Evolutionary conservation across 2,113 vertebrate genomes (phyloP).

Genomic region (Mustela lutreola): DNA sequence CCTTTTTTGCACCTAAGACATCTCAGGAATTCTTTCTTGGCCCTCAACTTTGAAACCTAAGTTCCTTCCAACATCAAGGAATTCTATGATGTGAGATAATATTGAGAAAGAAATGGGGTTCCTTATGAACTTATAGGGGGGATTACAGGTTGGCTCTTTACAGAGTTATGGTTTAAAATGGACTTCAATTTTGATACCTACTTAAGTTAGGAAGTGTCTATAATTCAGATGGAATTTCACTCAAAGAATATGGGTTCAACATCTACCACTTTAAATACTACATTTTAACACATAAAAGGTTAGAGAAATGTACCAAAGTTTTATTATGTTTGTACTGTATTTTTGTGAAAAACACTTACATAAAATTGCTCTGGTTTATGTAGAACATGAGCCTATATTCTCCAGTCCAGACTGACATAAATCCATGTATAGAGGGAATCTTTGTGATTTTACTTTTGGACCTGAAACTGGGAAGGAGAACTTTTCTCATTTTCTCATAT

Average conservation of each 20-base stretch:
- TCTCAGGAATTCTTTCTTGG: too few species aligned
- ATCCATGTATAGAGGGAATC: neutral
- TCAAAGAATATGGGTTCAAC: neutral
- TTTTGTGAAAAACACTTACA: slow-evolving; percentile 8
- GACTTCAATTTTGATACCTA: neutral
- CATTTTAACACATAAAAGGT: neutral
- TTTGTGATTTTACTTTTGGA: neutral
- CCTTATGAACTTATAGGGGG: neutral
- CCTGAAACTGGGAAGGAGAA: neutral
- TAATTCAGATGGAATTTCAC: neutral
- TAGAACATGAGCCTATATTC: neutral
- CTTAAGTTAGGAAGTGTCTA: neutral
- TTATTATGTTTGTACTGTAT: neutral
- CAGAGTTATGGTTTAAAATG: neutral
- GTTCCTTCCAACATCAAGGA: neutral
- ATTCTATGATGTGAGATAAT: neutral
- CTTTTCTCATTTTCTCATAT: neutral
- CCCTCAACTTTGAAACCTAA: too few species aligned
- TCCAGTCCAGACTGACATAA: neutral
- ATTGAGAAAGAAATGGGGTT: neutral
- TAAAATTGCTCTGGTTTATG: neutral
- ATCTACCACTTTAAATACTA: neutral
- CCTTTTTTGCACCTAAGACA: too few species aligned
- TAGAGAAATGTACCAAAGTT: neutral
- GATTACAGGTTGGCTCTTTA: neutral